Conservation (phyloP, 2,888 invertebrate genomes). For the Drosophila buzzatii region DNA sequence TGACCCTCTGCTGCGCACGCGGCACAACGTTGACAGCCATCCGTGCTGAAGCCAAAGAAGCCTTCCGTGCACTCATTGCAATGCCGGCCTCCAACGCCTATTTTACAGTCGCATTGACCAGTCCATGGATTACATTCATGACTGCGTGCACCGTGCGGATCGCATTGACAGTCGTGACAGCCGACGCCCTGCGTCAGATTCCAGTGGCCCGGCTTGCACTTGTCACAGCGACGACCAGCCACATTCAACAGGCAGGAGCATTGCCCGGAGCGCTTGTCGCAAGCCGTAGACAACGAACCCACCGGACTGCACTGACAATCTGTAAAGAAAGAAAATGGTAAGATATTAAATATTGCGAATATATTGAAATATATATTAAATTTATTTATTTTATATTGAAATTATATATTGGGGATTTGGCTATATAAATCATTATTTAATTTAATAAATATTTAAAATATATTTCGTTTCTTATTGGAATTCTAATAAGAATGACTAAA, state of each 20-base stretch:
- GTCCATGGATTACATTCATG: conserved; percentile 90
- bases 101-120: conserved; percentile 92
- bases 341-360: background rate
- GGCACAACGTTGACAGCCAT: conserved; percentile 93
- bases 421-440: background rate
- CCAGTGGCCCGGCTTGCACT: conserved; percentile 92
- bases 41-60: conserved; percentile 90
- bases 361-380: background rate
- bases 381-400: background rate
- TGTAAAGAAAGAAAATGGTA: conserved; percentile 86
- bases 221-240: conserved; percentile 90
- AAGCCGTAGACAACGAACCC: conserved; percentile 90
- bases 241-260: conserved; percentile 91
- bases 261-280: conserved; percentile 92
- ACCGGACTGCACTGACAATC: conserved; percentile 93
- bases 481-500: no score
- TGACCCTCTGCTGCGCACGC: conserved; percentile 92
- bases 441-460: no score
- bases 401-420: background rate
- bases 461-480: no score
- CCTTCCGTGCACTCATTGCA: conserved; percentile 92
- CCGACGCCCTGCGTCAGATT: conserved; percentile 90
- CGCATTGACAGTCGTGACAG: conserved; percentile 94
- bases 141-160: conserved; percentile 88
- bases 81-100: conserved; percentile 90